These are phyloP conservation scores for Oceanodroma leucorhoa DNA, from an alignment of 2,797 vertebrate species.

Conservation along the genomic window DNA sequence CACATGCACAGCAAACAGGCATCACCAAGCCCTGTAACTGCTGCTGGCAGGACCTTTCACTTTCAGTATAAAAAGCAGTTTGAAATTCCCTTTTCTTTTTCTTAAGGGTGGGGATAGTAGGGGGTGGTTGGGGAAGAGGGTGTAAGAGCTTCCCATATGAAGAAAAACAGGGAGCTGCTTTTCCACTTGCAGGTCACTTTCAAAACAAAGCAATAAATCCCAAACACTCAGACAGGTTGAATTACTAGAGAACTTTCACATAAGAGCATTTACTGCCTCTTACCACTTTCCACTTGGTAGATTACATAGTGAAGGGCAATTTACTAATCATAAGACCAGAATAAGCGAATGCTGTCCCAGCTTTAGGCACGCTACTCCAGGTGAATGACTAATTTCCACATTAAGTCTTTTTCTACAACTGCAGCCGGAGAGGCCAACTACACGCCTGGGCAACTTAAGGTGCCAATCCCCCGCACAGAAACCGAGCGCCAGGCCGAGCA, in stretches of 20 bases:
- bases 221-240: not conserved
- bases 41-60: not conserved
- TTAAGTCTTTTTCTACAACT: accelerated
- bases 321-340: not conserved
- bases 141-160: not conserved
- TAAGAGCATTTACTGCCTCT: not conserved
- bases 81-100: not conserved
- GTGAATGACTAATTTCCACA: not conserved
- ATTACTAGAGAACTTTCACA: not conserved
- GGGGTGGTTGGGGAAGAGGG: not conserved
- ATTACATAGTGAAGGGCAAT: not conserved
- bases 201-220: not conserved
- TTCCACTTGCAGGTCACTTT: not conserved
- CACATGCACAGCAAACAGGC: not conserved
- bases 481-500: accelerated
- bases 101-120: not conserved
- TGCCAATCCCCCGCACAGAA: accelerated
- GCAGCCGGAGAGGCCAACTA: not conserved
- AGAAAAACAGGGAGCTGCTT: not conserved
- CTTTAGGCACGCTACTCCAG: accelerated
- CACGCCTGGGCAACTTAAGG: not conserved
- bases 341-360: not conserved
- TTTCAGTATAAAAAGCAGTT: not conserved
- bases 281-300: not conserved
- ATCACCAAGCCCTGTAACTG: accelerated